phyloP scores from a whole-genome alignment of 2,888 invertebrate genomes.

The Polydesmus complanatus region DNA sequence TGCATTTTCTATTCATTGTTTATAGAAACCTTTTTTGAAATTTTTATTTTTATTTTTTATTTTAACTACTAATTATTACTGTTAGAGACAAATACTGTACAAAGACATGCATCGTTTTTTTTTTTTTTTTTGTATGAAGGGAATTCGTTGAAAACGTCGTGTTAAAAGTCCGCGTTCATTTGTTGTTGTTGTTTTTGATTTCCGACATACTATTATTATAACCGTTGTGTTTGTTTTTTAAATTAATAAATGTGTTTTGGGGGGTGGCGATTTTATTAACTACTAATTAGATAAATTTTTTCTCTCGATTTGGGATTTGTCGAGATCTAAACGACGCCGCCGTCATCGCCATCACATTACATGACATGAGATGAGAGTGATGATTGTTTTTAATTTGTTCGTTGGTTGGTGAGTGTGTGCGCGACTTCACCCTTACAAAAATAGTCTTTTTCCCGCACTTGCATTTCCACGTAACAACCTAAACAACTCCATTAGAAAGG shows the following conservation, averaged over 20 bases:
- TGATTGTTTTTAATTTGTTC: too few relatives aligned
- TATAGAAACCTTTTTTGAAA: too few relatives aligned
- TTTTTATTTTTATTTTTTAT: too few relatives aligned
- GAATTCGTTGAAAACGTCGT: background rate
- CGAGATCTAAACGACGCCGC: background rate
- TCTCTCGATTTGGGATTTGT: too few relatives aligned
- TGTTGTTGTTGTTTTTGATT: background rate
- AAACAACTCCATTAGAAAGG: too few relatives aligned
- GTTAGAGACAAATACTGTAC: background rate
- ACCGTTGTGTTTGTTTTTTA: background rate
- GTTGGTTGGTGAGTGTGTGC: background rate
- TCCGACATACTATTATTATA: background rate
- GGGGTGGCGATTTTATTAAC: too few relatives aligned
- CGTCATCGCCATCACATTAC: background rate
- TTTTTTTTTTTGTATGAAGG: background rate
- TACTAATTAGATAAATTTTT: background rate
- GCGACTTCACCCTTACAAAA: background rate
- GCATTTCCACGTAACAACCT: background rate
- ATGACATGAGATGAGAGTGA: too few relatives aligned
- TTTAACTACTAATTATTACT: too few relatives aligned
- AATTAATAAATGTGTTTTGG: too few relatives aligned
- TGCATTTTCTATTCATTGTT: too few relatives aligned
- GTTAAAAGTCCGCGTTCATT: background rate
- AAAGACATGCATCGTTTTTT: background rate
- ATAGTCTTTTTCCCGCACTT: background rate